Evolutionary conservation across 2,113 vertebrate genomes (phyloP).

Genomic region (Tursiops truncatus): DNA sequence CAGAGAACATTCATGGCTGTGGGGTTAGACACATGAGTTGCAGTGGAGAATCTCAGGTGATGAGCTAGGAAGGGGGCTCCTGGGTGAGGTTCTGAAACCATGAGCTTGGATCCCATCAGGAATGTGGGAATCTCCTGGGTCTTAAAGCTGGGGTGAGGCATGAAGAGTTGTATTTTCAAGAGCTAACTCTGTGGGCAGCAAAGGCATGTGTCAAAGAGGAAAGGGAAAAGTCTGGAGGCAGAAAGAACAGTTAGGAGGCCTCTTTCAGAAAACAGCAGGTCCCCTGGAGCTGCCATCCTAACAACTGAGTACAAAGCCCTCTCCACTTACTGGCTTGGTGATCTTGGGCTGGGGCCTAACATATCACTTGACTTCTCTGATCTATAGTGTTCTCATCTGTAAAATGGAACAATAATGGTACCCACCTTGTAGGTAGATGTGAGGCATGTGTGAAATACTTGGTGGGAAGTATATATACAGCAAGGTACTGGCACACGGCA

Average conservation of each 20-base stretch:
- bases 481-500: accelerated
- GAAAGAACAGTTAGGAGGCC: not conserved
- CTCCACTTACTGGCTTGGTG: not conserved
- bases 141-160: not conserved
- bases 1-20: not conserved
- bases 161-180: not conserved
- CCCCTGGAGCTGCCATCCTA: not conserved
- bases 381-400: not conserved
- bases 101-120: not conserved
- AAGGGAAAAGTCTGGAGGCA: not conserved
- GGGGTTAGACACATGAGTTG: not conserved
- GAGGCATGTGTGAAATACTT: not conserved
- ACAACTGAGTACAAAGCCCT: not conserved
- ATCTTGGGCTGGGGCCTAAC: not conserved
- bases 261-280: not conserved
- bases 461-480: accelerated
- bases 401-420: not conserved
- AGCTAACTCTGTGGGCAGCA: not conserved
- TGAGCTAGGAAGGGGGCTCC: not conserved
- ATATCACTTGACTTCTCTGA: not conserved
- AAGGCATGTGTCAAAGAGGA: not conserved
- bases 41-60: not conserved
- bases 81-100: not conserved
- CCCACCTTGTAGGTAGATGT: accelerated
- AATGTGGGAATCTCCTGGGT: not conserved